phyloP scores from a whole-genome alignment of 2,797 vertebrate genomes.

The Limosa lapponica region DNA sequence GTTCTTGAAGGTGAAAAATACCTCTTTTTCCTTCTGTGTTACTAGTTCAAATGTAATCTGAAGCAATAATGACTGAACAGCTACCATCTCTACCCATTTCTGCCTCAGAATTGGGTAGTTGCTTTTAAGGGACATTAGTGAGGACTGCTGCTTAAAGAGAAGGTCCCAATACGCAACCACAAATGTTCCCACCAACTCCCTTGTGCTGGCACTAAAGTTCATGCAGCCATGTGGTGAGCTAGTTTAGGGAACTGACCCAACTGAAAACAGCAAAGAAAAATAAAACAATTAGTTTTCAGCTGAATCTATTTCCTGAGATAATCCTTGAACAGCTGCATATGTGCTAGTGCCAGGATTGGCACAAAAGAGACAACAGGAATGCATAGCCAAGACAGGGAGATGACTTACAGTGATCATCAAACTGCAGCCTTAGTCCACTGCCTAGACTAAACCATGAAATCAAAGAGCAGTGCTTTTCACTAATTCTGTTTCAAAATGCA shows the following conservation, averaged over 20 bases:
- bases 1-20: neutral
- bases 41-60: neutral
- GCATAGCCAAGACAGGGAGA: constrained; percentile 9
- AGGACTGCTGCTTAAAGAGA: neutral
- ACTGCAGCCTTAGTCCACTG: neutral
- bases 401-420: constrained; percentile 8
- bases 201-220: neutral
- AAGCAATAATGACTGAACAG: neutral
- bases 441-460: neutral
- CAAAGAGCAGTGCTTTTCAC: neutral
- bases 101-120: neutral
- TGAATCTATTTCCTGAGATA: constrained; percentile 64
- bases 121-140: neutral
- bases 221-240: constrained; percentile 18
- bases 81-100: neutral
- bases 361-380: constrained; percentile 11
- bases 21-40: neutral
- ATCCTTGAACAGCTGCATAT: constrained; percentile 60
- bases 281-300: constrained; percentile 58
- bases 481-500: neutral
- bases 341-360: constrained; percentile 19
- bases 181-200: neutral
- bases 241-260: constrained; percentile 33
- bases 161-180: neutral
- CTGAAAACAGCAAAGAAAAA: constrained; percentile 57